Conservation (phyloP, 2,797 vertebrate genomes). For the Takifugu rubripes region DNA sequence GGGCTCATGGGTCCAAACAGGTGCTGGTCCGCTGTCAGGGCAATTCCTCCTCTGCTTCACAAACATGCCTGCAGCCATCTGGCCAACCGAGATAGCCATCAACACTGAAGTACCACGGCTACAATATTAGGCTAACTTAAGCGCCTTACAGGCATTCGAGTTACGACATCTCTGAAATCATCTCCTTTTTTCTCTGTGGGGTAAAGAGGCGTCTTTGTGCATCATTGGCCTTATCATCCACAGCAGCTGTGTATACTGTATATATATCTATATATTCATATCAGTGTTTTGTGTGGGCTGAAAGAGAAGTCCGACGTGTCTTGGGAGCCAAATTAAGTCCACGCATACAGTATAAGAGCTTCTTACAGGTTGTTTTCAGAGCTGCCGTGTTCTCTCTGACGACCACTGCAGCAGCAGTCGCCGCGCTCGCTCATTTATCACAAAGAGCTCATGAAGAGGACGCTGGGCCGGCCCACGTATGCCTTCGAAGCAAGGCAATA, state of each 20-base stretch:
- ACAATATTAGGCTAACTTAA: not conserved
- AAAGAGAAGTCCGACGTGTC: slow-evolving; percentile 17
- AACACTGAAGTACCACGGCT: not conserved
- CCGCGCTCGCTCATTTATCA: slow-evolving; percentile 89
- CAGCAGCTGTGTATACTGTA: slow-evolving; percentile 20
- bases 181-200: too few relatives aligned
- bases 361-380: slow-evolving; percentile 22
- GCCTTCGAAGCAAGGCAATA: slow-evolving; percentile 96
- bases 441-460: slow-evolving; percentile 99
- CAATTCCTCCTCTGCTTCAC: slow-evolving; percentile 7
- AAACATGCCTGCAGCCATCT: slow-evolving; percentile 13
- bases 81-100: not conserved
- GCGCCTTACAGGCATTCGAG: not conserved
- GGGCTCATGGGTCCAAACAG: slow-evolving; percentile 22
- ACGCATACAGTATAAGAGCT: slow-evolving; percentile 27
- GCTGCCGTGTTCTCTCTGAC: slow-evolving; percentile 79
- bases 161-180: too few relatives aligned
- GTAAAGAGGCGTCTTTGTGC: slow-evolving; percentile 16
- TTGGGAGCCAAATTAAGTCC: slow-evolving; percentile 19
- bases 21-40: slow-evolving; percentile 19
- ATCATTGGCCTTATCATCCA: slow-evolving; percentile 39
- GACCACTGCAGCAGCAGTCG: slow-evolving; percentile 81
- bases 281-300: slow-evolving; percentile 5
- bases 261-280: slow-evolving; percentile 19
- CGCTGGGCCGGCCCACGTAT: slow-evolving; percentile 92